Percentiles rank a stretch among this genome's conserved stretches.
These are phyloP conservation scores for Catostomus latipinnis DNA, from an alignment of 2,797 vertebrate species.

Conservation along the genomic window DNA sequence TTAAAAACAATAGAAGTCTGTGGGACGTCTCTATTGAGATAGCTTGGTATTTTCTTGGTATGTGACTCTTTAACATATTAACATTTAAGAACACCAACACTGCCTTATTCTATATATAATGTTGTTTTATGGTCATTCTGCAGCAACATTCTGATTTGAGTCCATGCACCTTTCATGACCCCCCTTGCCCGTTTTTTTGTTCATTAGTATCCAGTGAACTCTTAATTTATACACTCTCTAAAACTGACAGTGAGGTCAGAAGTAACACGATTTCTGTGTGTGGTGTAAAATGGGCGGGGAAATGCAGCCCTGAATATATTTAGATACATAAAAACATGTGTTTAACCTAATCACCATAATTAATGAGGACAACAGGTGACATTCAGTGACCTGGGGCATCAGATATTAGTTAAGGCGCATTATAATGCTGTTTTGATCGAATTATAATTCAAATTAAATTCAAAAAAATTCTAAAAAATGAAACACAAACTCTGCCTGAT, in stretches of 20 bases:
- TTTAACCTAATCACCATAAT: conserved; percentile 16
- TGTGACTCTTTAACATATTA: too few relatives aligned
- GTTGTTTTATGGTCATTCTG: too few relatives aligned
- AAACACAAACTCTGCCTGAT: conserved; percentile 17
- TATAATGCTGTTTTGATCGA: conserved; percentile 8
- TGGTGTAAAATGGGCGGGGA: neutral
- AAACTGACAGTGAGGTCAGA: neutral
- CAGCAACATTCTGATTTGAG: too few relatives aligned
- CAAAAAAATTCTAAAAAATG: too few relatives aligned
- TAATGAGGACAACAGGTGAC: conserved; percentile 7
- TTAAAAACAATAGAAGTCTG: too few relatives aligned
- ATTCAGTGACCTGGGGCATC: neutral
- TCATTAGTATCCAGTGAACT: neutral
- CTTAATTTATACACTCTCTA: neutral
- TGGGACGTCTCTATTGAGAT: too few relatives aligned
- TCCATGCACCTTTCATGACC: too few relatives aligned
- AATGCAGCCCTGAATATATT: conserved; percentile 8
- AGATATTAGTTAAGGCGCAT: neutral
- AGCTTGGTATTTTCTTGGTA: too few relatives aligned
- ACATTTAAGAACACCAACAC: too few relatives aligned
- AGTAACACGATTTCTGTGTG: neutral
- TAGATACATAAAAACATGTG: neutral
- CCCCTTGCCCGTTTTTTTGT: too few relatives aligned
- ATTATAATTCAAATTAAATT: neutral
- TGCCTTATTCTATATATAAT: too few relatives aligned